Evolutionary conservation across 92 coral and sea anemone genomes (phyloP), one percentile per base, ranked within the genome.

Genomic region (Zoanthus sociatus): DNA sequence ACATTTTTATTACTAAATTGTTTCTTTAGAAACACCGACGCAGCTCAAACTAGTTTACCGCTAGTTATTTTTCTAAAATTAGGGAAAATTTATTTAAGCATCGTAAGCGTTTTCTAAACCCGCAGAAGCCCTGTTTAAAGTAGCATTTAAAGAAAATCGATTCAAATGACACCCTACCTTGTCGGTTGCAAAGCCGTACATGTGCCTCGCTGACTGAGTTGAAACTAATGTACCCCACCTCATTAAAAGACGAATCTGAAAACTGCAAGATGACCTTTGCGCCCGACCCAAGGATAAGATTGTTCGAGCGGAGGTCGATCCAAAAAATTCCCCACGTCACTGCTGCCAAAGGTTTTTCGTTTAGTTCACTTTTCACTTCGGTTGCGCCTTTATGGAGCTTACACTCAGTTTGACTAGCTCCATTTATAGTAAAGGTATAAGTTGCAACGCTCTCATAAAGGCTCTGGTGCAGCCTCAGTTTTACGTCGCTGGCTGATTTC

Each of bases 301-400:
- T 93, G 71, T 87, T 87, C 33, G 92, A 83, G 68, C 98, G 94
- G 26, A 96, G 92, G 85, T 96, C 98, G 13, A 96, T 87, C 98
- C 98, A 96, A 46, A 93, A 54, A 3, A 82, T 56, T 67, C 86
- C 88, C 86, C 75, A 47, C 21, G 73, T 74, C 14, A 44, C 77
- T 18, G 51, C 64, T 31, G 17, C 46, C 12, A 88, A 86, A 61
- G 72, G 84, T 74, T 46, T 47, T 13, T 81, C 10, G 21, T 20
- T 53, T 21, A 44, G 1, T 47, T 26, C 13, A 7, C 17, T 64
- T 18, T 81, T 64, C 1, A 66, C 58, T 18, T 12, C 61, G 73
- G 21, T 15, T 4, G 60, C n/a, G 12, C 74, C 75, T n/a, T 81
- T 81, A 1, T 20, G 20, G 46, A 81, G 85, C 18, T 51, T 81